Evolutionary conservation across 2,113 vertebrate genomes (phyloP).

Genomic region (Calyptomena viridis): DNA sequence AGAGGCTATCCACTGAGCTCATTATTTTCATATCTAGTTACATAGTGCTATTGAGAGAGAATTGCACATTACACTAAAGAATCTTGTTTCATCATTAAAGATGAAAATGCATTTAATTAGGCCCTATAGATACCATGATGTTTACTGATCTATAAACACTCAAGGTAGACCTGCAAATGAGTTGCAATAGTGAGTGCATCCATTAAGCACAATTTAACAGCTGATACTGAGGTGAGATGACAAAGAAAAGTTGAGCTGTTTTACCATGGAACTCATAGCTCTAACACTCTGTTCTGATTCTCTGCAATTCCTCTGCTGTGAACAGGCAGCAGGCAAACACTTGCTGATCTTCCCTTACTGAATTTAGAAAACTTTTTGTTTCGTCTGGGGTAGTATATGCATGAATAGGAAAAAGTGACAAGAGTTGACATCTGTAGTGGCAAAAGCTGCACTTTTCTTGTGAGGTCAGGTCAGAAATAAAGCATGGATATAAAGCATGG

Average conservation of each 20-base stretch:
- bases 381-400: not conserved
- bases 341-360: not conserved
- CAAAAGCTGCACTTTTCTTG: not conserved
- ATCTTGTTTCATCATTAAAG: not conserved
- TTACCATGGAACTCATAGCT: not conserved
- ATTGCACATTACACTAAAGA: not conserved
- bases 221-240: not conserved
- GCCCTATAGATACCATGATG: not conserved
- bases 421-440: not conserved
- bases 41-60: slow-evolving; percentile 23
- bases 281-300: not conserved
- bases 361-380: not conserved
- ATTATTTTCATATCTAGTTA: slow-evolving; percentile 40
- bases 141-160: slow-evolving; percentile 5
- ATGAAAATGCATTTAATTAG: slow-evolving; percentile 24
- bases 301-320: not conserved
- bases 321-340: not conserved
- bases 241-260: not conserved
- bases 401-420: not conserved
- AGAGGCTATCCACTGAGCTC: slow-evolving; percentile 10
- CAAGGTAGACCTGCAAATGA: not conserved
- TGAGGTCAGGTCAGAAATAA: not conserved
- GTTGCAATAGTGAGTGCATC: not conserved
- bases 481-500: not conserved
- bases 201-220: not conserved